Conservation (phyloP, 2,888 invertebrate species). For the Cryptophagus acutangulus region DNA sequence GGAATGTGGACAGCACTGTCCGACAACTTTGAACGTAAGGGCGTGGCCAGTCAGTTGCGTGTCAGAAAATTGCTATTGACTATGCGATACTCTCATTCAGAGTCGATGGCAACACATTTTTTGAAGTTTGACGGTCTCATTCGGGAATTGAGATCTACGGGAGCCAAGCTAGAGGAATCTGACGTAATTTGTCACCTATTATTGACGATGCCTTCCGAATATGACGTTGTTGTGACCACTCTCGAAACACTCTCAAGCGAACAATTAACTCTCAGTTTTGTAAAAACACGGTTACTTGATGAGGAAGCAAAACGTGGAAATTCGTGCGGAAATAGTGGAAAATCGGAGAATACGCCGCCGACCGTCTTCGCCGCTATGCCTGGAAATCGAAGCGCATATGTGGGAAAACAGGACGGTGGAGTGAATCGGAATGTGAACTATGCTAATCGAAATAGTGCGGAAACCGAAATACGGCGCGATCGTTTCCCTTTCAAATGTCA, state of each 20-base stretch:
- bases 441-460: no score
- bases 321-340: no score
- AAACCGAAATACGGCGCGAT: no score
- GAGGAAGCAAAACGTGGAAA: conserved; percentile 28
- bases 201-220: conserved; percentile 22
- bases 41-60: conserved; percentile 21
- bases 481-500: no score
- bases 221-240: conserved; percentile 28
- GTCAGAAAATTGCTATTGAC: conserved; percentile 21
- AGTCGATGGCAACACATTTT: conserved; percentile 26
- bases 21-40: conserved; percentile 26
- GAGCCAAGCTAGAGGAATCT: conserved; percentile 25
- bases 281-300: conserved; percentile 24
- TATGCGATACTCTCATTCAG: conserved; percentile 17
- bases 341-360: no score
- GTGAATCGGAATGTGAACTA: no score
- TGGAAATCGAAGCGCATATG: no score
- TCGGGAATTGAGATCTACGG: conserved; percentile 21
- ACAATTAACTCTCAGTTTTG: conserved; percentile 27
- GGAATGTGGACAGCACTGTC: no score
- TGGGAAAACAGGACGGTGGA: no score
- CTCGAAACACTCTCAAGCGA: conserved; percentile 26
- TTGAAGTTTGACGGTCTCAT: conserved; percentile 25
- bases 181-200: conserved; percentile 26
- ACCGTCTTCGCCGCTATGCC: no score